Conservation (phyloP, 2,113 vertebrate species). For the Hippocampus barbouri region DNA sequence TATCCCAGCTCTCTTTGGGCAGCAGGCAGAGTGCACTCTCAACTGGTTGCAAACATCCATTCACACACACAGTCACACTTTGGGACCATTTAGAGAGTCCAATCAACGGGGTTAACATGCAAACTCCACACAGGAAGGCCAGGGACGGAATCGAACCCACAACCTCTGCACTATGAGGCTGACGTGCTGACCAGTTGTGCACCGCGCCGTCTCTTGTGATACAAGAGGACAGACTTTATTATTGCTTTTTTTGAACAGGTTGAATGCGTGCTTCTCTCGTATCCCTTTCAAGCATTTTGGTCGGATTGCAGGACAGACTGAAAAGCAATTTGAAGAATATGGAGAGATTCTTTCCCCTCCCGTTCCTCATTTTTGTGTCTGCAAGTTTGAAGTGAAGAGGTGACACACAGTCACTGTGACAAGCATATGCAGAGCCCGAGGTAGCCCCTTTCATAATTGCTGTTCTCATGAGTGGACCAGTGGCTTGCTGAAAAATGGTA, state of each 20-base stretch:
- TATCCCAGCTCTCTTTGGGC: too few relatives aligned
- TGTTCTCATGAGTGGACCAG: slow-evolving; percentile 66
- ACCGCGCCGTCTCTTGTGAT: slow-evolving; percentile 26
- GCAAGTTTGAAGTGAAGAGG: slow-evolving; percentile 40
- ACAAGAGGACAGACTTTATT: slow-evolving; percentile 43
- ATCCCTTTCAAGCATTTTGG: slow-evolving; percentile 44
- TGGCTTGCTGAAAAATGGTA: slow-evolving; percentile 72
- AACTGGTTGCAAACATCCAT: too few relatives aligned
- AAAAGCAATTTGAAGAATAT: slow-evolving; percentile 55
- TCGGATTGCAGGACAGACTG: slow-evolving; percentile 26
- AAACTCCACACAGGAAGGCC: too few relatives aligned
- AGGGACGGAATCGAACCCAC: too few relatives aligned
- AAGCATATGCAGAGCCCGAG: slow-evolving; percentile 46
- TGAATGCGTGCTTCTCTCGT: slow-evolving; percentile 38
- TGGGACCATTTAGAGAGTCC: too few relatives aligned
- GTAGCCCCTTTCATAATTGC: slow-evolving; percentile 50
- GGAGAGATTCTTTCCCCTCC: slow-evolving; percentile 25
- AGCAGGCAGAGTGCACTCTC: too few relatives aligned
- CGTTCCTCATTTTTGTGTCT: slow-evolving; percentile 41
- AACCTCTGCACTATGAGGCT: too few relatives aligned
- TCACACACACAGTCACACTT: too few relatives aligned
- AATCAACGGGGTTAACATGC: too few relatives aligned
- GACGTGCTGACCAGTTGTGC: too few relatives aligned
- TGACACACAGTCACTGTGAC: slow-evolving; percentile 55
- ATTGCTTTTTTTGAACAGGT: slow-evolving; percentile 48